These are phyloP conservation scores for Elysia crispata DNA, from an alignment of 2,888 invertebrate species.

Conservation along the genomic window DNA sequence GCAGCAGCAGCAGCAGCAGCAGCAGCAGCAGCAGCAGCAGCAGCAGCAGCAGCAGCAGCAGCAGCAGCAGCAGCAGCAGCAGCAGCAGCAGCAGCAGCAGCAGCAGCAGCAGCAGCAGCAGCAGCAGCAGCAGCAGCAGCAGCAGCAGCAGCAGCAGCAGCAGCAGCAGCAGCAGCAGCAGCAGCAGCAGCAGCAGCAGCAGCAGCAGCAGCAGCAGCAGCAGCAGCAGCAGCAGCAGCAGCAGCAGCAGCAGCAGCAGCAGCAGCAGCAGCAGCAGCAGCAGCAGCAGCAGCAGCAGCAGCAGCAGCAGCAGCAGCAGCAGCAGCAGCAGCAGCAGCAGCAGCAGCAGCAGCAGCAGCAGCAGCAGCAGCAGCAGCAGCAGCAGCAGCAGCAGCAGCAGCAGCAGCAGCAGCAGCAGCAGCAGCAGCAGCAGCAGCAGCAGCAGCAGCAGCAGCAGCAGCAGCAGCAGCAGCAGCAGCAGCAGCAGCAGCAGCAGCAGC, in stretches of 20 bases:
- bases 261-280: slow-evolving; percentile 13
- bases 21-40: no score
- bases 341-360: not conserved
- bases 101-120: no score
- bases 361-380: not conserved
- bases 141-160: no score
- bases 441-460: not conserved
- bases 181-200: not conserved
- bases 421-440: not conserved
- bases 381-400: not conserved
- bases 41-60: no score
- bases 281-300: slow-evolving; percentile 10
- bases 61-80: no score
- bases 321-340: no score
- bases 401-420: not conserved
- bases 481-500: slow-evolving; percentile 22
- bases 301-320: not conserved
- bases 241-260: slow-evolving; percentile 10
- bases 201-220: not conserved
- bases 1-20: not conserved
- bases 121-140: no score
- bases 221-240: not conserved
- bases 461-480: slow-evolving; percentile 2
- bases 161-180: no score
- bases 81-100: no score